Base-by-base conservation (phyloP, 2,888 invertebrate species). In the Dorcus hopei region DNA sequence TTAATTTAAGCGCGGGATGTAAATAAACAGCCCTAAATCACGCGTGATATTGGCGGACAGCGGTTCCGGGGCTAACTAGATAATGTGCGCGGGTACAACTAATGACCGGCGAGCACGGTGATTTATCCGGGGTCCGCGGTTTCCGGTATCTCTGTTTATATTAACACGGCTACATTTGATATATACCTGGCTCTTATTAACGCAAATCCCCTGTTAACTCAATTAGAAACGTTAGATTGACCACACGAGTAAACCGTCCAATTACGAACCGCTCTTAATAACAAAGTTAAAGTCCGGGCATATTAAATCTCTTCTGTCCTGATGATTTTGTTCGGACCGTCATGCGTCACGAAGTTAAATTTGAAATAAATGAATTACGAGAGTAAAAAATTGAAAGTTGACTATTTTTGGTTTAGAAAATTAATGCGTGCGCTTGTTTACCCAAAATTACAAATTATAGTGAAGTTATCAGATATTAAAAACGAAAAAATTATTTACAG, bases 81-180 rank as follows among this genome's bases (percentile, higher is more conserved):
- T 74, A 74, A 76, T 76, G 75, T 74, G 76, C 73, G 74, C 72
- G 65, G 74, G 72, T 71, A 72, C 70, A 75, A 75, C 77, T 77
- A 77, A 77, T 77, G 77, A 77, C 77, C 77, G 74, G 75, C 71
- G 74, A 72, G 76, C 75, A 74, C 76, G 75, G 77, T 77, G 77
- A 77, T 77, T 77, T 77, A 77, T 77, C 76, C 75, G 55, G 45
- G 54, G 51, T 59, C 53, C 52, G 50, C 61, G 63, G 58, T 70
- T 74, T 75, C 75, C 75, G 73, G 74, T 74, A 72, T 75, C 72
- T 73, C 72, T 71, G 72, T 73, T 72, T 73, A 72, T 73, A 71
- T 68, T 69, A 68, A 69, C 68, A 68, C 70, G 68, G 69, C 70
- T 70, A 72, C 56, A 40, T 75, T 75, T 75, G 75, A 75, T 75